Base-by-base conservation (phyloP, 2,113 vertebrate species). In the Misgurnus anguillicaudatus region DNA sequence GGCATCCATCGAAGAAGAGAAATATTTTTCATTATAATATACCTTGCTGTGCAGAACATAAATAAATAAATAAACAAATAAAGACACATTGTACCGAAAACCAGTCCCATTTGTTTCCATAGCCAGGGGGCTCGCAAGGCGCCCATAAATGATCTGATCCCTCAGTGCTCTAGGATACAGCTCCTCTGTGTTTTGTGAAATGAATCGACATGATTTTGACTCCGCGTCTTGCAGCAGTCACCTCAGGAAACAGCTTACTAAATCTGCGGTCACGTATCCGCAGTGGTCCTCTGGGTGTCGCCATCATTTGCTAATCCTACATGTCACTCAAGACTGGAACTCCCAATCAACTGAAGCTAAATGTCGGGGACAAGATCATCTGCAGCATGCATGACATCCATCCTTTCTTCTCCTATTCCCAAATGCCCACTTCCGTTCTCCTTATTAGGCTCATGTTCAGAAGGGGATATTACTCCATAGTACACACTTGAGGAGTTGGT, bases 331-430 rank as follows among this genome's bases (percentile, higher is more conserved):
- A 47, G 39, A 57, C 31, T 19, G 68, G 53, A 65, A 38, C 61
- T 75, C n/a, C 19, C 53, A 72, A 53, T 82, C 41, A 38, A 13
- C 14, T 61, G 38, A 47, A 48, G 57, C 51, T 69, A 69, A 80
- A 75, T 69, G 68, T 63, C 79, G 75, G 38, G 45, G 65, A 79
- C 72, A 38, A 16, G 72, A 82, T 62, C 71, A 83, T 83, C 61
- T 67, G 51, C 10, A 36, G 55, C 69, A 51, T 45, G 42, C 51
- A 6, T 14, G 21, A 65, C 61, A 65, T 68, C 64, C 42, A 69
- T 57, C 45, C 45, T 64, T 65, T 19, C 55, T 70, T 39, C n/a
- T 9, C 38, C 39, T 69, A 17, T n/a, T 69, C 47, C 42, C 75
- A 79, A 79, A 75, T 75, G 69, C 61, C 58, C 9, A 72, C 80